These are phyloP conservation scores for Theristus sp. DNA, from an alignment of 2,888 invertebrate genomes.

Conservation along the genomic window DNA sequence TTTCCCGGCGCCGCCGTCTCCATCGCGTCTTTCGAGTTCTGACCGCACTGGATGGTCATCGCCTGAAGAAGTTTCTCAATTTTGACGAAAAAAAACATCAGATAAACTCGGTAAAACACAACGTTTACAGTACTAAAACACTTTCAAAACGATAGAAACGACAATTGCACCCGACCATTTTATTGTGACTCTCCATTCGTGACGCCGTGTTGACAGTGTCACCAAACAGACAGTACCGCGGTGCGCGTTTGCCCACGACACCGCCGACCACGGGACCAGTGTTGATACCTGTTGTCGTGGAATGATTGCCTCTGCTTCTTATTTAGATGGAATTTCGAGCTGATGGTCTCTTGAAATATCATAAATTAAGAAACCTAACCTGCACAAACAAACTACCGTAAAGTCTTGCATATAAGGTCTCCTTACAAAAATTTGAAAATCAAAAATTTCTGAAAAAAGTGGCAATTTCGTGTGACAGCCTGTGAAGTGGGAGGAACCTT, in stretches of 20 bases:
- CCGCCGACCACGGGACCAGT: slow-evolving; percentile 12
- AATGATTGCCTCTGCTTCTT: no score
- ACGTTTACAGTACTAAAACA: no score
- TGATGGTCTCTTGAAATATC: background rate
- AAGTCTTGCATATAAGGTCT: no score
- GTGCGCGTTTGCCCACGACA: slow-evolving; percentile 15
- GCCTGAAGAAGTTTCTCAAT: slow-evolving; percentile 9
- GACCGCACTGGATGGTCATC: slow-evolving; percentile 15
- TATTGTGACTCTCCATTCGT: slow-evolving; percentile 17
- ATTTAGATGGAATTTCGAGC: no score
- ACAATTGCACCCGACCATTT: no score
- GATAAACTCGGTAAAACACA: no score
- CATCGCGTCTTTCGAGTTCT: slow-evolving; percentile 12
- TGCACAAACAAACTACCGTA: no score
- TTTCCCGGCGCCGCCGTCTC: slow-evolving; percentile 12
- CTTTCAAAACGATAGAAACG: no score
- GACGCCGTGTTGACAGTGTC: slow-evolving; percentile 19
- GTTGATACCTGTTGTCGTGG: background rate
- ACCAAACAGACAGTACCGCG: slow-evolving; percentile 19
- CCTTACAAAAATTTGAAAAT: no score
- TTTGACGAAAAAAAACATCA: background rate
- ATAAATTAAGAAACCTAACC: background rate
- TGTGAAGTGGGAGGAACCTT: no score
- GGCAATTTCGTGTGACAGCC: no score
- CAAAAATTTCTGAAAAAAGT: no score